These are phyloP conservation scores for Tenualosa thibaudeaui DNA, from an alignment of 2,797 vertebrate genomes.

Conservation along the genomic window DNA sequence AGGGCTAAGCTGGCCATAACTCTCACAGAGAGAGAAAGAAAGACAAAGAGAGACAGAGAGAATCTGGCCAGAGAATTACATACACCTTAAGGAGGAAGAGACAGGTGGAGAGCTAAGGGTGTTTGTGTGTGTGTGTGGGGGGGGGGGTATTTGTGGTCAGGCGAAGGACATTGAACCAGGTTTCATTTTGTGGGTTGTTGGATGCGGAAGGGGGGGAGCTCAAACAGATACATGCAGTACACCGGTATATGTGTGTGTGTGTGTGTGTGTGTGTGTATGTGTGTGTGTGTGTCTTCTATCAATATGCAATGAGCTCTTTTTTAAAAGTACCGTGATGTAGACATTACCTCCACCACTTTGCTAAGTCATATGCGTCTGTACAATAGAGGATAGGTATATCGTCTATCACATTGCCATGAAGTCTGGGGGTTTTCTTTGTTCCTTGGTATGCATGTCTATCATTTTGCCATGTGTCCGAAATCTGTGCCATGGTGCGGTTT, in stretches of 20 bases:
- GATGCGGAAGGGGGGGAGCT: too few species aligned
- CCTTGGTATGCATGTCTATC: too few species aligned
- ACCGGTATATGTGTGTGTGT: not conserved
- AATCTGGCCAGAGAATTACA: not conserved
- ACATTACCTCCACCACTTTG: too few species aligned
- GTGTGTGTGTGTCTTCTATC: not conserved
- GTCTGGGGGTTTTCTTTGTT: too few species aligned
- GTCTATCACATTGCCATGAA: too few species aligned
- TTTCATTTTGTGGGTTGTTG: constrained; percentile 4
- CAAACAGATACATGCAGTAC: too few species aligned
- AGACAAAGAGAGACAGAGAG: not conserved
- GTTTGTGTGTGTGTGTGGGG: not conserved
- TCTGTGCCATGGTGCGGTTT: not conserved
- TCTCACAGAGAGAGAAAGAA: not conserved
- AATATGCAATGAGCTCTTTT: too few species aligned
- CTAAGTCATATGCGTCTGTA: too few species aligned
- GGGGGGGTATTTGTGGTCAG: not conserved
- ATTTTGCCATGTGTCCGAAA: too few species aligned
- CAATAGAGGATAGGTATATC: too few species aligned
- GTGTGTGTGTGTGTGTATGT: not conserved
- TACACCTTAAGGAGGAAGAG: not conserved
- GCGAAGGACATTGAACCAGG: not conserved
- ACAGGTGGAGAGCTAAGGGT: not conserved
- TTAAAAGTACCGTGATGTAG: too few species aligned
- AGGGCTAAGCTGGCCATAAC: constrained; percentile 61